Base-by-base conservation (phyloP, 2,888 invertebrate genomes). In the Tachina lurida region DNA sequence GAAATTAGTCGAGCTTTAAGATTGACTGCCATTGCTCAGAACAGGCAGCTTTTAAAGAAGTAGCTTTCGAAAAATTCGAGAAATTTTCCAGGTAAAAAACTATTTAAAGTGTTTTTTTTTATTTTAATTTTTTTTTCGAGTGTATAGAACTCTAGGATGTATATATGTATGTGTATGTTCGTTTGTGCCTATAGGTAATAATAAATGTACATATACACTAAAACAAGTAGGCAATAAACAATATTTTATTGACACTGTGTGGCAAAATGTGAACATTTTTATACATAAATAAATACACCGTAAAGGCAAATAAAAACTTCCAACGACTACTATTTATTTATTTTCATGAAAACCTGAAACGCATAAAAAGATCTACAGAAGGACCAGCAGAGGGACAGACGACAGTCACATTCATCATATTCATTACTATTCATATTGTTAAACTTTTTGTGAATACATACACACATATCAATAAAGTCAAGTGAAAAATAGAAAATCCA, bases 401-500 rank as follows among this genome's bases (percentile, higher is more conserved):
- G 15, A n/a, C 31, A 56, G 45, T 39, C 39, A 60, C 41, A 77
- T 58, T 68, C 15, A 45, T 68, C 15, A 45, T 54, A 70, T 78
- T 63, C 56, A 73, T 56, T 71, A 71, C 39, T 39, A 63, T 63
- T 63, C 71, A 71, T 31, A 31, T 31, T 31, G 47, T 73, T 47
- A 47, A 56, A 52, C n/a, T 60, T 22, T 22, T 56, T 7, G n/a
- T 2, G 5, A 58, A 60, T 13, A 39, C 31, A 60, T 5, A 58
- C 5, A 67, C 12, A 75, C 22, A 74, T 63, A 52, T 17, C n/a
- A 22, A 31, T 47, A 73, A 31, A 47, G 70, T 81, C 86, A 87
- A 84, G 87, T 85, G 85, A 84, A 88, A 62, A 87, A 84, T 87
- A 82, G 87, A 87, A 86, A 81, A 86, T 86, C 86, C 87, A 82